These are phyloP conservation scores for Pachyramphus minor DNA, from an alignment of 2,113 vertebrate genomes.

Conservation along the genomic window DNA sequence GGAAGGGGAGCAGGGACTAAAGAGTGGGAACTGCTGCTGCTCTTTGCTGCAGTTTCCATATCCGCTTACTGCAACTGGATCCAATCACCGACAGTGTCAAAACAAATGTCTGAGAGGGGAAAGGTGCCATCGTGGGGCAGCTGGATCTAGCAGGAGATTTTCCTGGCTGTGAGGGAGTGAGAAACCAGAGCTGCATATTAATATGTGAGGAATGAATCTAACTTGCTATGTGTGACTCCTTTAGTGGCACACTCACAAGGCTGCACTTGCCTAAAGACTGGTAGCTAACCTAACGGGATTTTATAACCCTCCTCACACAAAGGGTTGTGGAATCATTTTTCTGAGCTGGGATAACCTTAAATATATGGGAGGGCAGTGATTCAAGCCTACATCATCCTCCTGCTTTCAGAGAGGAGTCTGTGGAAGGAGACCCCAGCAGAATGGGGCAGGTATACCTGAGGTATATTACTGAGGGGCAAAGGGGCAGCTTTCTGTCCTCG, in stretches of 20 bases:
- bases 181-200: slow-evolving; percentile 7
- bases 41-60: fast-evolving
- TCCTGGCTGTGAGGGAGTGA: slow-evolving; percentile 9
- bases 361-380: not conserved
- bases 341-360: not conserved
- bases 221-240: not conserved
- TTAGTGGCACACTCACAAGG: not conserved
- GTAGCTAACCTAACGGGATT: not conserved
- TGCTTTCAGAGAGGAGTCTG: not conserved
- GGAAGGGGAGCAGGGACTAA: not conserved
- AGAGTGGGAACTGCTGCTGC: not conserved
- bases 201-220: not conserved
- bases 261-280: not conserved
- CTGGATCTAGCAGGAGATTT: not conserved
- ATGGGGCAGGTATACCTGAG: not conserved
- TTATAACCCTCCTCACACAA: not conserved
- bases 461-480: fast-evolving
- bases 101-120: not conserved
- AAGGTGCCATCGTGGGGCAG: not conserved
- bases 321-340: not conserved
- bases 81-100: not conserved
- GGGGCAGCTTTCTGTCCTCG: not conserved
- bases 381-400: fast-evolving
- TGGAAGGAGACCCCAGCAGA: not conserved
- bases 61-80: not conserved